phyloP scores from a whole-genome alignment of 2,797 vertebrate species.

The Nyctibius grandis region DNA sequence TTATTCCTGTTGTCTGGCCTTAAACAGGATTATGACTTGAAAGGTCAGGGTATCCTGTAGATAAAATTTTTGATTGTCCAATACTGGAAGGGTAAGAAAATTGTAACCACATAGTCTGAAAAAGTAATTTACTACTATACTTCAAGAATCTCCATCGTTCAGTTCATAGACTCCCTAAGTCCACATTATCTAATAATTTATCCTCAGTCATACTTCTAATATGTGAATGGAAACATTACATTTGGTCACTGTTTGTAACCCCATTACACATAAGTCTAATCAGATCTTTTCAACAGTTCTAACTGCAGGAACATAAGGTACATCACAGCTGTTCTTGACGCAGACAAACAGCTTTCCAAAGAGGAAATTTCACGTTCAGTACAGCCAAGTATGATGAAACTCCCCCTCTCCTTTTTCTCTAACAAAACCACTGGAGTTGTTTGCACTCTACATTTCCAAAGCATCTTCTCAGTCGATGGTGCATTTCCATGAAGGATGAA shows the following conservation, averaged over 20 bases:
- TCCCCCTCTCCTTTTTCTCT: not conserved
- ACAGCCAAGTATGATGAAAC: not conserved
- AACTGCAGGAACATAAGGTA: not conserved
- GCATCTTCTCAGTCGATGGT: not conserved
- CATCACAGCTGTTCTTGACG: not conserved
- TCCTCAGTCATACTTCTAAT: not conserved
- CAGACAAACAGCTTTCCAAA: not conserved
- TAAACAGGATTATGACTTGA: not conserved
- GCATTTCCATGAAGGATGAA: not conserved
- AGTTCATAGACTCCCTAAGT: not conserved
- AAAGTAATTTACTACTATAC: not conserved
- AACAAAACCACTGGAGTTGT: not conserved
- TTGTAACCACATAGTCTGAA: not conserved
- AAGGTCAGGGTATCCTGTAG: not conserved
- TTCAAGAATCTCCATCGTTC: not conserved
- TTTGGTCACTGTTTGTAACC: not conserved
- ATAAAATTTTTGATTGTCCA: not conserved
- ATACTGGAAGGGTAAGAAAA: not conserved
- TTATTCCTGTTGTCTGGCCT: not conserved
- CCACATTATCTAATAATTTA: not conserved
- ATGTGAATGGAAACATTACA: not conserved
- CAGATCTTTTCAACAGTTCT: not conserved
- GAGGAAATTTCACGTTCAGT: not conserved
- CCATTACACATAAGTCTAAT: not conserved
- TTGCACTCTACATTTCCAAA: not conserved